Conservation (phyloP, 2,797 vertebrate genomes). For the Scolopax rusticola region DNA sequence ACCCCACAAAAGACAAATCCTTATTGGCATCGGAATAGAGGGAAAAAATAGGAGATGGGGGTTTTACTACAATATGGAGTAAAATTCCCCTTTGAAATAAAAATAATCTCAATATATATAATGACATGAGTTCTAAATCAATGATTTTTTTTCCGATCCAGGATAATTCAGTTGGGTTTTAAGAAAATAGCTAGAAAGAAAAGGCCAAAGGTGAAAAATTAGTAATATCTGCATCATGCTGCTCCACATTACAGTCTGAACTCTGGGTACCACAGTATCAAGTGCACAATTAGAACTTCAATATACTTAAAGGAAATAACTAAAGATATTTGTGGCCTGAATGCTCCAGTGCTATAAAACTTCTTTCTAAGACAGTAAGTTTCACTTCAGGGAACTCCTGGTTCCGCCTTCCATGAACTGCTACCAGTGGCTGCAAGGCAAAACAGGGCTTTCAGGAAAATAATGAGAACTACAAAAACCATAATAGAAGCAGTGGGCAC, state of each 20-base stretch:
- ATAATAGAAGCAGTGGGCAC: not conserved
- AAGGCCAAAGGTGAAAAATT: not conserved
- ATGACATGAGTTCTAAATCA: not conserved
- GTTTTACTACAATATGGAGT: not conserved
- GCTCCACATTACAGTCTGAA: not conserved
- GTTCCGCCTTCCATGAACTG: not conserved
- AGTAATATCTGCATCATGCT: not conserved
- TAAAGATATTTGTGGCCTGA: not conserved
- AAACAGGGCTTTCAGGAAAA: not conserved
- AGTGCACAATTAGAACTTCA: not conserved
- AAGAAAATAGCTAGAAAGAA: not conserved
- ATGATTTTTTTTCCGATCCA: not conserved
- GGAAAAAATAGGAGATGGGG: not conserved
- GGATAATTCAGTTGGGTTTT: not conserved
- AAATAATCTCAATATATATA: not conserved
- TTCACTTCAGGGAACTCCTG: not conserved
- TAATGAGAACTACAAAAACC: not conserved
- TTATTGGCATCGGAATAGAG: not conserved
- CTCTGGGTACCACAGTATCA: not conserved
- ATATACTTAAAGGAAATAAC: not conserved
- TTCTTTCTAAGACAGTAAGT: not conserved
- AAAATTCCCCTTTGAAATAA: not conserved
- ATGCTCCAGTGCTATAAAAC: not conserved
- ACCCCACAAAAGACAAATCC: not conserved
- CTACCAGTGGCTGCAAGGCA: not conserved